Base-by-base conservation (phyloP, 2,113 vertebrate species). In the Corythornis madagascariensis region DNA sequence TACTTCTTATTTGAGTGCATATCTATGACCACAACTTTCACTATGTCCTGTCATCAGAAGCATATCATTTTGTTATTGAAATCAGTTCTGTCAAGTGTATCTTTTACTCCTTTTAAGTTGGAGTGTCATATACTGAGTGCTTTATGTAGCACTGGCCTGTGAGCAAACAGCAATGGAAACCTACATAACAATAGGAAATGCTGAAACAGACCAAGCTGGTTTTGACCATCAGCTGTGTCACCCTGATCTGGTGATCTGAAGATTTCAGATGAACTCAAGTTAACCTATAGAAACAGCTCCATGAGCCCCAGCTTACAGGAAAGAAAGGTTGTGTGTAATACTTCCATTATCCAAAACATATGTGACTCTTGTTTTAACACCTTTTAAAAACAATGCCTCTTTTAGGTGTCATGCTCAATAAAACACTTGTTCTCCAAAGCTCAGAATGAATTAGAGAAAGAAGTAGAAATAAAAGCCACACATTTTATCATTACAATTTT, bases 401-500 rank as follows among this genome's bases (percentile, higher is more conserved):
- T 94, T 89, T 95, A 96, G 87, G 75, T 92, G 92, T 96, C 96
- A 95, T 70, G 77, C 91, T 96, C 93, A 95, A 95, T 97, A 97
- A 97, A 96, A 94, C 52, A 95, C 73, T 96, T 91, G 67, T 89
- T 97, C 88, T 95, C 84, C 87, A 76, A 95, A 96, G 96, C 80
- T 97, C 94, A 95, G 42, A 96, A 95, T 86, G 90, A 96, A 95
- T 97, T 97, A 96, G 85, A 89, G 83, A 89, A 92, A 85, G 86
- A 92, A 94, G 79, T 83, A 89, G 61, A 97, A 97, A 96, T 95
- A 96, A 97, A 97, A 96, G 22, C 75, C 84, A 93, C 61, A 89
- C 24, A 87, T 95, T 96, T 97, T 95, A 97, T 92, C 94, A 90
- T 91, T 95, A 97, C 22, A 40, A 88, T 97, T 97, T 97, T 97